These are phyloP conservation scores for Poeciliopsis infans DNA, from an alignment of 2,797 vertebrate genomes.

Conservation along the genomic window DNA sequence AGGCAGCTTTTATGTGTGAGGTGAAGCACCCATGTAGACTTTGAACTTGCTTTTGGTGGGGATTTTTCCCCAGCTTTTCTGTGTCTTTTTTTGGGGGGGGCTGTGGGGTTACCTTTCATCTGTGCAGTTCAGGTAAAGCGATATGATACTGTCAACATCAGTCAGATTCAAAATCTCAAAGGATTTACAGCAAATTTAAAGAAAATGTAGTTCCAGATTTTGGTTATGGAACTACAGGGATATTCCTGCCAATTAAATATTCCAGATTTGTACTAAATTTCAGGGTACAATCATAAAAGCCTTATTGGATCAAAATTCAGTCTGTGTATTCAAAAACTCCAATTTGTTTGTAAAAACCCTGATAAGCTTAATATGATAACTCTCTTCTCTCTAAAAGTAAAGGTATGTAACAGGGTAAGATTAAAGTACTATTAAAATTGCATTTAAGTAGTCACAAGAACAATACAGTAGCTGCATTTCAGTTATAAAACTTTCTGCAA, in stretches of 20 bases:
- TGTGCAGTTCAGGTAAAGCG: not conserved
- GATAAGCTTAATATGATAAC: not conserved
- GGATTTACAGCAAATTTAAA: not conserved
- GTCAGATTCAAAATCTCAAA: no score
- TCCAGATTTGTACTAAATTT: no score
- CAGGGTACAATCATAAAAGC: not conserved
- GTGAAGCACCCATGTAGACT: constrained; percentile 5
- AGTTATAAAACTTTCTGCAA: no score
- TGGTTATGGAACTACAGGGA: not conserved
- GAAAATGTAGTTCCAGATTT: not conserved
- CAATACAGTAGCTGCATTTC: no score
- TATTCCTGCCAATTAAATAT: no score
- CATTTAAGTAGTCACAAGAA: not conserved
- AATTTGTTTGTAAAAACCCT: not conserved
- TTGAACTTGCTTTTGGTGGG: constrained; percentile 9
- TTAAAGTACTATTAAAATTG: not conserved
- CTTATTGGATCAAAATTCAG: not conserved
- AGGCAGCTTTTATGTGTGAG: constrained; percentile 14
- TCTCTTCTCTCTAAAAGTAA: not conserved
- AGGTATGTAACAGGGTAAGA: not conserved
- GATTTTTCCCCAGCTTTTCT: not conserved
- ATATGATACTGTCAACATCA: no score
- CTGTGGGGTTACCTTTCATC: not conserved
- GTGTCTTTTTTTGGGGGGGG: constrained; percentile 1
- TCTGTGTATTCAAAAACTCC: not conserved